phyloP scores from a whole-genome alignment of 2,797 vertebrate species.

The Chaunax sp. region DNA sequence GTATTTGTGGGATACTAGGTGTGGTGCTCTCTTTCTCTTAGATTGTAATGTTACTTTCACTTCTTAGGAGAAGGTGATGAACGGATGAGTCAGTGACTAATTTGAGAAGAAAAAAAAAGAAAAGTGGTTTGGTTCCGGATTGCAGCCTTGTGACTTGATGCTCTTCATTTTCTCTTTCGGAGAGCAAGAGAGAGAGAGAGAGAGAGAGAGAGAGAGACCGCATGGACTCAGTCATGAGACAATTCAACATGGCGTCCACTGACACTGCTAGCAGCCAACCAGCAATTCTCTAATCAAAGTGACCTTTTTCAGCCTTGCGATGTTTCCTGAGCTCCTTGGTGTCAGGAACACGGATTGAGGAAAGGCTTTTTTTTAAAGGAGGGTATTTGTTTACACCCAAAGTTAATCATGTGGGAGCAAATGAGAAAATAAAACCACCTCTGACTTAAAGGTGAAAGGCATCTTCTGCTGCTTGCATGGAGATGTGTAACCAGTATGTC shows the following conservation, averaged over 20 bases:
- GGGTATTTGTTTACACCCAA: background rate
- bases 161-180: slow-evolving; percentile 68
- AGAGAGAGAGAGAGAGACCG: slow-evolving; percentile 34
- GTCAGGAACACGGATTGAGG: background rate
- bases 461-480: background rate
- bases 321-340: slow-evolving; percentile 18
- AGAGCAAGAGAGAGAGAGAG: slow-evolving; percentile 13
- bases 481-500: background rate
- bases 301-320: slow-evolving; percentile 24
- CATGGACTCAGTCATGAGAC: slow-evolving; percentile 72
- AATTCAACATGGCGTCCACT: slow-evolving; percentile 65
- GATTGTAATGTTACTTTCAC: slow-evolving; percentile 66
- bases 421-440: slow-evolving; percentile 15
- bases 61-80: slow-evolving; percentile 74
- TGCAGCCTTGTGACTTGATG: slow-evolving; percentile 72
- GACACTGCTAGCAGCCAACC: slow-evolving; percentile 10
- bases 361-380: background rate
- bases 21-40: slow-evolving; percentile 48
- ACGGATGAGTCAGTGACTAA: slow-evolving; percentile 75
- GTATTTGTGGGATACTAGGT: slow-evolving; percentile 19
- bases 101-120: slow-evolving; percentile 68
- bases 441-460: slow-evolving; percentile 4
- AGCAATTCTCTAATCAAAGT: slow-evolving; percentile 24
- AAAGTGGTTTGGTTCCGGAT: slow-evolving; percentile 63
- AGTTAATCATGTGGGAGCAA: slow-evolving; percentile 5